A percentile compares a stretch with the other conserved stretches of the same genome.
Evolutionary conservation across 2,888 invertebrate genomes (phyloP).

Genomic region (Sinohyriopsis cumingii): DNA sequence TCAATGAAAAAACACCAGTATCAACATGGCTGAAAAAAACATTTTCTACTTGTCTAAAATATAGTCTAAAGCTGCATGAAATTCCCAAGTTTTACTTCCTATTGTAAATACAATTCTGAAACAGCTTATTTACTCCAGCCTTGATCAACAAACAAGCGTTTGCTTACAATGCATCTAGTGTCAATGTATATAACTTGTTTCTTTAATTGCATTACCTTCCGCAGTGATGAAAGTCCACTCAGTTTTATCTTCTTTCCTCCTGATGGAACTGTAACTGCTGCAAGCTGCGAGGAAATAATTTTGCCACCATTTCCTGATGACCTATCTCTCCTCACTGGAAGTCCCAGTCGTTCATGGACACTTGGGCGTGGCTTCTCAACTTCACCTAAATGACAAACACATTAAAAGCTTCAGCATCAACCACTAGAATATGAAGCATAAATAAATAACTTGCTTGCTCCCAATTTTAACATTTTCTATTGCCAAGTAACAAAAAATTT

Average conservation of each 20-base stretch:
- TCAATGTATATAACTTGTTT: background rate
- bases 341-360: constrained; percentile 47
- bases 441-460: too few species aligned
- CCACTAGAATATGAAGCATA: too few species aligned
- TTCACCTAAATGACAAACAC: background rate
- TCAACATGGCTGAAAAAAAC: too few species aligned
- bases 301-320: background rate
- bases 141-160: background rate
- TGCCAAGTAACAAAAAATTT: too few species aligned
- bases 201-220: background rate
- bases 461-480: too few species aligned
- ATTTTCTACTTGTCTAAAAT: too few species aligned
- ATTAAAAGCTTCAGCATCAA: background rate
- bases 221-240: background rate
- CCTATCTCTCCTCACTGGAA: constrained; percentile 14
- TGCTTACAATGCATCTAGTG: background rate
- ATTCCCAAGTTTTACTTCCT: too few species aligned
- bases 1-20: too few species aligned
- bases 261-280: background rate
- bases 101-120: too few species aligned
- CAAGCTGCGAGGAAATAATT: background rate
- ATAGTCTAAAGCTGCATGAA: too few species aligned
- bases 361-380: constrained; percentile 25
- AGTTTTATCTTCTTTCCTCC: constrained; percentile 8
- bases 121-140: too few species aligned